These are phyloP conservation scores for Cataglyphis rosenhaueri DNA, from an alignment of 2,888 invertebrate genomes.

Conservation along the genomic window DNA sequence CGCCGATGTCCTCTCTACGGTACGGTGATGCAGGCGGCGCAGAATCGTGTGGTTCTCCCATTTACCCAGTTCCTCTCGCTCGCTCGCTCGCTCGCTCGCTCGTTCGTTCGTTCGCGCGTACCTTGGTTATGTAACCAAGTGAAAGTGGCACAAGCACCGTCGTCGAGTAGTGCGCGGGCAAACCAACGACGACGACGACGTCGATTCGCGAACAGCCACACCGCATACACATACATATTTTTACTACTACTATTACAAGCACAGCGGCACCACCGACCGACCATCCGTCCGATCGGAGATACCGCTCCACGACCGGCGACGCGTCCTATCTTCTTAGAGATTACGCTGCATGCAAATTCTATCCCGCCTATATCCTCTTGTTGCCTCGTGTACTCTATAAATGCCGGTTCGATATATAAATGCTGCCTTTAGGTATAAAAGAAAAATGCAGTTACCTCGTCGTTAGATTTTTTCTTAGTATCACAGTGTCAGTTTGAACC, in stretches of 20 bases:
- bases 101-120: conserved; percentile 68
- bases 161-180: conserved; percentile 74
- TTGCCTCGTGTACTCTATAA: background rate
- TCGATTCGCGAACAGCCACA: conserved; percentile 73
- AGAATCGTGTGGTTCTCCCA: conserved; percentile 84
- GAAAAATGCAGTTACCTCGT: background rate
- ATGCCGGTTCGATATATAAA: too few species aligned
- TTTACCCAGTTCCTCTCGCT: conserved; percentile 84
- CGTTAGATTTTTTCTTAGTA: background rate
- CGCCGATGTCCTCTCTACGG: conserved; percentile 36
- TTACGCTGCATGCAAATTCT: background rate
- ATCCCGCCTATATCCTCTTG: background rate
- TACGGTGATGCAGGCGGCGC: conserved; percentile 75
- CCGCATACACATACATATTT: conserved; percentile 67
- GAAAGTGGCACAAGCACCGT: conserved; percentile 84
- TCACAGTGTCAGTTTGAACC: background rate
- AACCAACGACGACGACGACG: conserved; percentile 74
- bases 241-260: conserved; percentile 20
- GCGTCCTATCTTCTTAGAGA: conserved; percentile 33
- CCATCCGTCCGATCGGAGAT: conserved; percentile 63
- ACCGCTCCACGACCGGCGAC: conserved; percentile 50
- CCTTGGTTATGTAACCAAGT: conserved; percentile 85
- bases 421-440: background rate
- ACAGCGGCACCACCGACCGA: conserved; percentile 59
- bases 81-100: background rate